phyloP scores from a whole-genome alignment of 1,140 invertebrate species.

The Bicyclus anynana region DNA sequence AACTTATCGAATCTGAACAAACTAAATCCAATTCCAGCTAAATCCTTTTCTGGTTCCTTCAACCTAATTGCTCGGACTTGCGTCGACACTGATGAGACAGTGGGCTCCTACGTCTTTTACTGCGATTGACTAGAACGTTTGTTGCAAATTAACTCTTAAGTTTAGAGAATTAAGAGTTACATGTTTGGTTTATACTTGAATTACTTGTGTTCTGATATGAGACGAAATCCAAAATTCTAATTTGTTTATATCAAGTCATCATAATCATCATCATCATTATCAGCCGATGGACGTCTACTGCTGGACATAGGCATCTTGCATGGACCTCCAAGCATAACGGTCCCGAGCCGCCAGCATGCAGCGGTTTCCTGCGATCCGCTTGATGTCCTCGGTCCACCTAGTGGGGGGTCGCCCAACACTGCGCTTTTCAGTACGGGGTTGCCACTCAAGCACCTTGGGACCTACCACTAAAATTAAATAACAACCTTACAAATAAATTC shows the following conservation, averaged over 20 bases:
- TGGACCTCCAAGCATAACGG: too few species aligned
- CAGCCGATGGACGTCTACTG: too few species aligned
- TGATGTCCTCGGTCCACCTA: too few species aligned
- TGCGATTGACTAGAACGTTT: background rate
- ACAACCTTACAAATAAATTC: too few species aligned
- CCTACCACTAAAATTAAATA: too few species aligned
- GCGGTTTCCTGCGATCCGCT: too few species aligned
- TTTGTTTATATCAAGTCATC: background rate
- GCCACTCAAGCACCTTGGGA: too few species aligned
- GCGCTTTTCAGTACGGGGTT: too few species aligned
- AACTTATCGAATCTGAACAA: background rate
- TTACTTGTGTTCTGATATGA: background rate
- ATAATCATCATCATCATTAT: too few species aligned
- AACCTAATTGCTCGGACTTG: constrained; percentile 47
- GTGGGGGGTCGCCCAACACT: too few species aligned
- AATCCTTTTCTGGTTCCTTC: constrained; percentile 30
- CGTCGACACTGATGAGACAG: constrained; percentile 42
- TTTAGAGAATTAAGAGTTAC: background rate
- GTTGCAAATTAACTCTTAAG: constrained; percentile 5
- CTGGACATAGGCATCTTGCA: too few species aligned
- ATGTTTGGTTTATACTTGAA: background rate
- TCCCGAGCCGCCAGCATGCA: too few species aligned
- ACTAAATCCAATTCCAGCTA: background rate
- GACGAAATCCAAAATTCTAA: background rate
- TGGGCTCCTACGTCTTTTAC: constrained; percentile 22